Percentiles rank a stretch among this genome's conserved stretches.
phyloP scores from a whole-genome alignment of 2,113 vertebrate genomes.

The Sigmodon hispidus region DNA sequence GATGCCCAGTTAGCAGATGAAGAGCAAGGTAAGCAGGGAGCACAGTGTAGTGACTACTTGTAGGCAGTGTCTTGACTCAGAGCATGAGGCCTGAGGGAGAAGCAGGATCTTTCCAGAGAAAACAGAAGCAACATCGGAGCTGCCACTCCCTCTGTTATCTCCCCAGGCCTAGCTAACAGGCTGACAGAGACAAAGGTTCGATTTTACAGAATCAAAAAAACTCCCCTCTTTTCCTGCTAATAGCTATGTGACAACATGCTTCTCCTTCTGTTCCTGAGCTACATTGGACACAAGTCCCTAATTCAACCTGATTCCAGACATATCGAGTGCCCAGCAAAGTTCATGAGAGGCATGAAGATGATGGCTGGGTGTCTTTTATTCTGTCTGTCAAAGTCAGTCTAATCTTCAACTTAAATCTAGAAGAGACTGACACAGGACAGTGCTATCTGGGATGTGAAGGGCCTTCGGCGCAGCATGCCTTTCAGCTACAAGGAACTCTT shows the following conservation, averaged over 20 bases:
- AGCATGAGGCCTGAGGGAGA: background rate
- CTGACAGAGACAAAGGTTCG: background rate
- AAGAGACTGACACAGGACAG: background rate
- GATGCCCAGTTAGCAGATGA: background rate
- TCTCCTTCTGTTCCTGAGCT: background rate
- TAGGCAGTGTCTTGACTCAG: too few species aligned
- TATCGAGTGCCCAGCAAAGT: rapidly evolving
- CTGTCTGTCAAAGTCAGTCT: background rate
- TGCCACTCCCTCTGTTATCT: rapidly evolving
- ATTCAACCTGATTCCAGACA: background rate
- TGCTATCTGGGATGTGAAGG: too few species aligned
- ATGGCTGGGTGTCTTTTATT: background rate
- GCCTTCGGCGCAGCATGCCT: background rate
- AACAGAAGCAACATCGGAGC: background rate
- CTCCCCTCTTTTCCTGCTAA: background rate
- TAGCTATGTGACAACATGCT: too few species aligned
- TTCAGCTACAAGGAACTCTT: slow-evolving; percentile 12
- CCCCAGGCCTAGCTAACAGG: background rate
- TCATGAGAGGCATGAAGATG: background rate
- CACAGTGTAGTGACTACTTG: background rate
- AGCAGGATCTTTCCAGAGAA: background rate
- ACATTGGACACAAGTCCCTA: rapidly evolving
- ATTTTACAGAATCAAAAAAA: background rate
- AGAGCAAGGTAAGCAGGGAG: background rate
- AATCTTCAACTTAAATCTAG: background rate